Evolutionary conservation across 2,888 invertebrate species (phyloP), one percentile per base, ranked within the genome.

Genomic region (Dryadula phaetusa): DNA sequence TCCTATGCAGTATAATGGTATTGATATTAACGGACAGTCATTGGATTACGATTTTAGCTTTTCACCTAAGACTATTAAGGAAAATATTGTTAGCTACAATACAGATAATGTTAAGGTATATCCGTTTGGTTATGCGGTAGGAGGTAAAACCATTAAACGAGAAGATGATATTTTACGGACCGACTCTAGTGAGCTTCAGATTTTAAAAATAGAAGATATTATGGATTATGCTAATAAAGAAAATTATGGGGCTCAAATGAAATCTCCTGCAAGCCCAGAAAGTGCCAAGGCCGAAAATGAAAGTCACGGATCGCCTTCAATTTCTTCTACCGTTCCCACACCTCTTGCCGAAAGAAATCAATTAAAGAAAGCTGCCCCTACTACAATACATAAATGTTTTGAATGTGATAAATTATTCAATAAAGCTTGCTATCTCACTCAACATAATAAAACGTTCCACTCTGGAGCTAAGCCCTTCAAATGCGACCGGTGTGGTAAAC

Each of bases 361-460:
- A 70, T 75, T 90, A 53, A 88, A 89, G 71, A 87, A 87, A 71
- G 72, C 82, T 7, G 76, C 79, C 47, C 77, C 87, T 12, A 79
- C 78, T 14, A 76, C 77, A 6, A 82, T 92, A 62, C 94, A 95
- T 84, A 96, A 95, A 86, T 98, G 97, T 86, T 94, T 95, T 79
- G 95, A 96, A 80, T 98, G 98, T 88, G 95, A 96, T 84, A 97
- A 97, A 86, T 89, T 95, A 47, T 98, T 98, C 89, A 96, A 96
- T 84, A 96, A 96, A 79, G 95, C 96, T 60, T 98, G 98, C 85
- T 98, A 98, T 83, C 92, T 98, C 66, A 98, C 97, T 62, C 98
- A 98, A 84, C 98, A 98, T 87, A 97, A 97, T 87, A 97, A 97
- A 85, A 96, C 96, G 75, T 97, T 97, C 87, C 98, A 98, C 86